Percentiles rank a stretch among this genome's conserved stretches.
Evolutionary conservation across 1,140 invertebrate genomes (phyloP).

Genomic region (Zaprionus kolodkinae): DNA sequence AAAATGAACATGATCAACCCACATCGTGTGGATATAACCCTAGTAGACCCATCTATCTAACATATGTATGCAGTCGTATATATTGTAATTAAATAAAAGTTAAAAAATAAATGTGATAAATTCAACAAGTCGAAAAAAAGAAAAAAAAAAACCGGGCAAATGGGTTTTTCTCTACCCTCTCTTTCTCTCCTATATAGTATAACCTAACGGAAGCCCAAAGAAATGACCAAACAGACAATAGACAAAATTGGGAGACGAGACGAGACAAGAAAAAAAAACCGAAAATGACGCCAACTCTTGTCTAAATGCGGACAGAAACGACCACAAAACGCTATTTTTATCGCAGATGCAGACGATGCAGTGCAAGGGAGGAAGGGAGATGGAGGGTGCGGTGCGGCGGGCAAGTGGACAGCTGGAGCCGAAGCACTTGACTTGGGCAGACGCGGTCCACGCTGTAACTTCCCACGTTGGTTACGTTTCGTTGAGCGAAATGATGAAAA

Average conservation of each 20-base stretch:
- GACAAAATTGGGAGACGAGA: slow-evolving; percentile 9
- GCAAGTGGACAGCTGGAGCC: slow-evolving; percentile 60
- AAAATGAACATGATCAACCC: slow-evolving; percentile 34
- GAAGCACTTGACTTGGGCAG: slow-evolving; percentile 51
- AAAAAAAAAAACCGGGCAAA: slow-evolving; percentile 38
- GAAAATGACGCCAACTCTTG: slow-evolving; percentile 52
- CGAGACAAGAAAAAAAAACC: slow-evolving; percentile 5
- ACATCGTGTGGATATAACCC: slow-evolving; percentile 27
- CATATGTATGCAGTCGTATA: slow-evolving; percentile 49
- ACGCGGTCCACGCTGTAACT: slow-evolving; percentile 44
- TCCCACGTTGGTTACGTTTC: slow-evolving; percentile 81
- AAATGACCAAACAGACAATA: slow-evolving; percentile 34
- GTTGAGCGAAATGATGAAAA: slow-evolving; percentile 73
- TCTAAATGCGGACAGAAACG: slow-evolving; percentile 48
- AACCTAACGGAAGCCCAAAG: slow-evolving; percentile 61
- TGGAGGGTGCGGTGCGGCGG: neutral
- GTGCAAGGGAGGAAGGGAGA: slow-evolving; percentile 2
- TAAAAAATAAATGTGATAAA: slow-evolving; percentile 77
- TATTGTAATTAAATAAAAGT: slow-evolving; percentile 65
- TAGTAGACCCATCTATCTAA: slow-evolving; percentile 15
- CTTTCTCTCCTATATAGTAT: neutral
- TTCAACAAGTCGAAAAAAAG: slow-evolving; percentile 44
- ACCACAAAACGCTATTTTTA: slow-evolving; percentile 70
- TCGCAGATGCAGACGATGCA: slow-evolving; percentile 51
- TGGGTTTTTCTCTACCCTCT: slow-evolving; percentile 2